These are phyloP conservation scores for Cygnus olor DNA, from an alignment of 2,797 vertebrate species.

Conservation along the genomic window DNA sequence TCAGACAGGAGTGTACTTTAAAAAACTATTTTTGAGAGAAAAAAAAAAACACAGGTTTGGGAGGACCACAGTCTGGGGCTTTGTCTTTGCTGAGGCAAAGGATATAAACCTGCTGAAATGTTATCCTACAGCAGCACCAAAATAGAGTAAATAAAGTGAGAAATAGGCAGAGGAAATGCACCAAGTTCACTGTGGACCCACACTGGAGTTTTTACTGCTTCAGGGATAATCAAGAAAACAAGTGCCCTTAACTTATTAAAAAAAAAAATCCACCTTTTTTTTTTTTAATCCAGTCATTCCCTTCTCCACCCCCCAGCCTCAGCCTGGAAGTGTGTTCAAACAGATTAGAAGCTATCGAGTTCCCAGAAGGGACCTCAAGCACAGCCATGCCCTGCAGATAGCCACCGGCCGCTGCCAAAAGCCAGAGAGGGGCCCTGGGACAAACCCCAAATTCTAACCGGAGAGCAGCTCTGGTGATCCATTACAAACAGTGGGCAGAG, in stretches of 20 bases:
- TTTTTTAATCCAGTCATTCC: not conserved
- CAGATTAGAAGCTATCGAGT: not conserved
- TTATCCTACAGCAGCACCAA: not conserved
- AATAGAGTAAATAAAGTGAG: not conserved
- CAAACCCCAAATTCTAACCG: not conserved
- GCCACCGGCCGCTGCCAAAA: rapidly evolving
- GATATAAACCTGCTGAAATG: not conserved
- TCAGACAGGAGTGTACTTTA: not conserved
- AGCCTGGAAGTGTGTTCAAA: not conserved
- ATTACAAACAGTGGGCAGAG: rapidly evolving
- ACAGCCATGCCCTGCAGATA: not conserved
- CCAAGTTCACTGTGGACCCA: not conserved
- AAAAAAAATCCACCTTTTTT: not conserved
- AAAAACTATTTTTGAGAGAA: not conserved
- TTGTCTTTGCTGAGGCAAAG: not conserved
- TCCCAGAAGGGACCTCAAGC: not conserved
- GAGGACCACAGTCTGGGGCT: rapidly evolving
- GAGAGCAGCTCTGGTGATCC: rapidly evolving
- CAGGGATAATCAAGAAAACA: not conserved
- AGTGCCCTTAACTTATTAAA: not conserved
- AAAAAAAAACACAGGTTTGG: not conserved
- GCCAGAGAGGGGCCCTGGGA: no score
- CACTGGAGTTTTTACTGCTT: not conserved
- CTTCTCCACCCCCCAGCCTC: not conserved
- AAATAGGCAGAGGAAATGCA: not conserved